Evolutionary conservation across 2,113 vertebrate genomes (phyloP).

Genomic region (Bos indicus): DNA sequence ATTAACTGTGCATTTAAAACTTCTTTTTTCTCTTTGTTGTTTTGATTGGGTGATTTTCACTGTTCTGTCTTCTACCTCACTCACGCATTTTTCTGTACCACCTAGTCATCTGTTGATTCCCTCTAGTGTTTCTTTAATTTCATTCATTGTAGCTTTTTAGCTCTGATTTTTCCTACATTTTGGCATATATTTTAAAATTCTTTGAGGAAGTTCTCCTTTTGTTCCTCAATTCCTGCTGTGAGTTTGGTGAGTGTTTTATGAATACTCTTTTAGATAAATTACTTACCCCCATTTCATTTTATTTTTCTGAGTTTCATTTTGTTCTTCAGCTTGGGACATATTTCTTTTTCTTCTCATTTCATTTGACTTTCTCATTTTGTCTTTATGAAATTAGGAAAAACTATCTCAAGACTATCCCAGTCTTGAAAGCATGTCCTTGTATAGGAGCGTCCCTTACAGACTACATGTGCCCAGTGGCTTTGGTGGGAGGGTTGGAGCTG

Average conservation of each 20-base stretch:
- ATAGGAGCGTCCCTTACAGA: neutral
- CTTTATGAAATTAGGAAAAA: neutral
- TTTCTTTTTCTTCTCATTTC: neutral
- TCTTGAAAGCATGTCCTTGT: neutral
- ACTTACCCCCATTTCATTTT: neutral
- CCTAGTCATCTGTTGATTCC: neutral
- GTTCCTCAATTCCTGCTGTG: neutral
- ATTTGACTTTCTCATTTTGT: neutral
- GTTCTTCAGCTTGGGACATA: neutral
- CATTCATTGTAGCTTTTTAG: neutral
- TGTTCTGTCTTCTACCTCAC: neutral
- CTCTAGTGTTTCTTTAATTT: neutral
- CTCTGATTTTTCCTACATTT: neutral
- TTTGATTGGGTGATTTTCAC: neutral
- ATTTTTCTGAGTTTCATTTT: neutral
- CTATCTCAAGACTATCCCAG: neutral
- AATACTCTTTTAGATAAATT: neutral
- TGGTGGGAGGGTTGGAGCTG: neutral
- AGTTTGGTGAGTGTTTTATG: neutral
- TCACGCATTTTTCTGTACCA: neutral
- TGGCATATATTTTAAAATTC: neutral
- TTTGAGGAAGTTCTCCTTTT: neutral
- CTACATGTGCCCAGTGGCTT: neutral
- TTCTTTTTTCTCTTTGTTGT: neutral
- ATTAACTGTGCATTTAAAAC: neutral